These are phyloP conservation scores for Sweltsa coloradensis DNA, from an alignment of 1,140 invertebrate species.

Conservation along the genomic window DNA sequence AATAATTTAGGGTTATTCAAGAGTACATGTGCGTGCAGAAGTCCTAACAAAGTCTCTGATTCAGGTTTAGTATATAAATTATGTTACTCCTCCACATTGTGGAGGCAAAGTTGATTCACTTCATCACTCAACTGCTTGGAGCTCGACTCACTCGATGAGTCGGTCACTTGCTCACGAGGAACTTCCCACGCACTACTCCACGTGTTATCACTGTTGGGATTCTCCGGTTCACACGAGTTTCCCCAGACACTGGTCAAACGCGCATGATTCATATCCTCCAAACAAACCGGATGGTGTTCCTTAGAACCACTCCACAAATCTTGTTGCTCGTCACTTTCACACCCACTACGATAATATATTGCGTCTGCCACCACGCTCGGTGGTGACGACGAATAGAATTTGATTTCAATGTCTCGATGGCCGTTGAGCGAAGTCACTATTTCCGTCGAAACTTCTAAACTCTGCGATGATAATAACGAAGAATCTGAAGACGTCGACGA, in stretches of 20 bases:
- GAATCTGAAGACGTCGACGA: constrained; percentile 15
- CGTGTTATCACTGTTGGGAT: neutral
- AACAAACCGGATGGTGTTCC: too few relatives aligned
- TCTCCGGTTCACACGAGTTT: neutral
- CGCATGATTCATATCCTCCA: too few relatives aligned
- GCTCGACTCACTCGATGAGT: neutral
- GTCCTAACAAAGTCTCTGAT: too few relatives aligned
- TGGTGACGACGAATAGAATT: constrained; percentile 51
- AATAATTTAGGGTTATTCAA: too few relatives aligned
- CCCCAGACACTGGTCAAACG: too few relatives aligned
- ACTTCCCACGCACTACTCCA: neutral
- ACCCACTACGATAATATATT: too few relatives aligned
- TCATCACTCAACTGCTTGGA: neutral
- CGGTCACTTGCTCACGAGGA: too few relatives aligned
- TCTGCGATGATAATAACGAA: constrained; percentile 21
- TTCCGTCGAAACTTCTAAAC: constrained; percentile 58
- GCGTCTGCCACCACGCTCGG: constrained; percentile 14
- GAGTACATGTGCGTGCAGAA: too few relatives aligned
- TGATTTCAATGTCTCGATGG: constrained; percentile 63
- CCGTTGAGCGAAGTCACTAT: constrained; percentile 65
- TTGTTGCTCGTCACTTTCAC: too few relatives aligned
- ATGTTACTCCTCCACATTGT: neutral
- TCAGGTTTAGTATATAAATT: neutral
- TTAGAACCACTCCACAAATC: too few relatives aligned
- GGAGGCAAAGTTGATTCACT: constrained; percentile 1